phyloP scores from a whole-genome alignment of 2,113 vertebrate genomes.

The Tragelaphus scriptus region DNA sequence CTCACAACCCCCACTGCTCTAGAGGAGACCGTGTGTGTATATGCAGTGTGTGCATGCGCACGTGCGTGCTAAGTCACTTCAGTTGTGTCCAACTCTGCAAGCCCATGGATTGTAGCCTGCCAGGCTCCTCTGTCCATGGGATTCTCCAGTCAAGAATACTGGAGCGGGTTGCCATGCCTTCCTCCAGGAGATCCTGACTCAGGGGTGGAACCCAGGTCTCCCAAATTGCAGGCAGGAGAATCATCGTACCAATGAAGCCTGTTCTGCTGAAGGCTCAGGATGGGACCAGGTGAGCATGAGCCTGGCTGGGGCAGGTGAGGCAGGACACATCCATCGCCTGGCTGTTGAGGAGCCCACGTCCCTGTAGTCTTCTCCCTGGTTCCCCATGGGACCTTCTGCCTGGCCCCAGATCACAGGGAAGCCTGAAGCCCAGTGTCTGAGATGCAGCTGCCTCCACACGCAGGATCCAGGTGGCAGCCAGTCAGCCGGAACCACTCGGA shows the following conservation, averaged over 20 bases:
- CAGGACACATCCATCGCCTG: not conserved
- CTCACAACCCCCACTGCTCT: not conserved
- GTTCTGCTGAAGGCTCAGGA: not conserved
- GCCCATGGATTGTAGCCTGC: not conserved
- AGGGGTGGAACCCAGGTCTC: not conserved
- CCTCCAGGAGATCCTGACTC: not conserved
- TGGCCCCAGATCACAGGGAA: accelerated
- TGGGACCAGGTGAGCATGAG: no score
- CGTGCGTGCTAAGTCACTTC: not conserved
- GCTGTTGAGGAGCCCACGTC: not conserved
- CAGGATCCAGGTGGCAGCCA: not conserved
- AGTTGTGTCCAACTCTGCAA: not conserved
- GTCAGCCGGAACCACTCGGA: not conserved
- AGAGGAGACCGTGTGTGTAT: not conserved
- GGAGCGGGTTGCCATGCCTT: not conserved
- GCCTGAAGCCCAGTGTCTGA: no score
- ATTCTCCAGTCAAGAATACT: not conserved
- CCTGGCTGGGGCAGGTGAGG: no score
- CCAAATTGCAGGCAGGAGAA: not conserved
- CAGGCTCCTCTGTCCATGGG: not conserved
- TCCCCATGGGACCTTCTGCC: accelerated
- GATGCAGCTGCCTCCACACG: accelerated
- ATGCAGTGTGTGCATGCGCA: no score
- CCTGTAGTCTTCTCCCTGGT: accelerated
- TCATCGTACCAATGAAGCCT: accelerated